These are phyloP conservation scores for Ectemnius cavifrons DNA, from an alignment of 2,888 invertebrate genomes.

Conservation along the genomic window DNA sequence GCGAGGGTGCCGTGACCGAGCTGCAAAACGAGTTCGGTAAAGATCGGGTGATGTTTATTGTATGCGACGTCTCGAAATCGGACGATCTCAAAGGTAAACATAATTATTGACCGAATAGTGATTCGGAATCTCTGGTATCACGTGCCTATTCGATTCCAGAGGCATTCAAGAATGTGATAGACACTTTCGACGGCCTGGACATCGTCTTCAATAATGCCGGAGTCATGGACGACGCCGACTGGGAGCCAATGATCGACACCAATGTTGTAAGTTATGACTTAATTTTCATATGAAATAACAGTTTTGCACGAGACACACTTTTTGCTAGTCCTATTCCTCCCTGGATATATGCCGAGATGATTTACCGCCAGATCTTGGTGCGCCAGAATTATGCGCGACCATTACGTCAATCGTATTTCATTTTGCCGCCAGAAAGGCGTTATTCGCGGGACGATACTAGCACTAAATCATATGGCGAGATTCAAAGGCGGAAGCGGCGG, in stretches of 20 bases:
- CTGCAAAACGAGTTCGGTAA: slow-evolving; percentile 78
- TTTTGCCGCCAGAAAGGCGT: slow-evolving; percentile 71
- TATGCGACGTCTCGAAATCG: slow-evolving; percentile 79
- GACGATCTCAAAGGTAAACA: slow-evolving; percentile 77
- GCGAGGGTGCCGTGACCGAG: slow-evolving; percentile 76
- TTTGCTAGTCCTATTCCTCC: no score
- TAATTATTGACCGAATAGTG: neutral
- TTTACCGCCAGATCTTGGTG: no score
- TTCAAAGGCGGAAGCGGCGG: slow-evolving; percentile 80
- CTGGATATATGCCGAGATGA: no score
- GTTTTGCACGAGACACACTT: no score
- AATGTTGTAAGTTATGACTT: slow-evolving; percentile 66
- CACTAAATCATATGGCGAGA: slow-evolving; percentile 76
- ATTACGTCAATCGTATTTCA: no score
- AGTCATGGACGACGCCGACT: slow-evolving; percentile 66
- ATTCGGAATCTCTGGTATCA: neutral
- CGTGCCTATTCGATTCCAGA: slow-evolving; percentile 21
- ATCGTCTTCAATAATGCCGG: slow-evolving; percentile 79
- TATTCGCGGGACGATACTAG: slow-evolving; percentile 74
- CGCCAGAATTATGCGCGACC: no score
- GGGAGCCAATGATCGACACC: slow-evolving; percentile 69
- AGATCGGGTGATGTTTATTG: slow-evolving; percentile 78
- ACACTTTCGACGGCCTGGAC: slow-evolving; percentile 78
- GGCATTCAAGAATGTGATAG: slow-evolving; percentile 74
- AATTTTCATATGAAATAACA: neutral